These are phyloP conservation scores for Heterohyrax brucei DNA, from an alignment of 2,797 vertebrate species.

Conservation along the genomic window DNA sequence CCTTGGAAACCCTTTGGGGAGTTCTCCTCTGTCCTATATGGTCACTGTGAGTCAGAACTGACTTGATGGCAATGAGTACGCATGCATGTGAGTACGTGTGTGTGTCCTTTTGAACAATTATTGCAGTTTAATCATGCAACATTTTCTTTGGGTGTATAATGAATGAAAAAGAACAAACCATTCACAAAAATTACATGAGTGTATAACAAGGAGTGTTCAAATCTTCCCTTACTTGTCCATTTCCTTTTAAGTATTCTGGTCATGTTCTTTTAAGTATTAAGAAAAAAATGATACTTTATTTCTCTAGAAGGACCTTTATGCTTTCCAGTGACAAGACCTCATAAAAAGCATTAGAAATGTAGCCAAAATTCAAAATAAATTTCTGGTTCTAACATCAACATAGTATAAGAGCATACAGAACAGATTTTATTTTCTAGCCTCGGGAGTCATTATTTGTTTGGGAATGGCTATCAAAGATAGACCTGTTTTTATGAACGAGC, in stretches of 20 bases:
- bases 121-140: neutral
- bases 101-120: neutral
- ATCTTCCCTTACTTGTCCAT: neutral
- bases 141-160: neutral
- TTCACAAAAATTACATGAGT: conserved; percentile 21
- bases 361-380: conserved; percentile 31
- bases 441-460: neutral
- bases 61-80: neutral
- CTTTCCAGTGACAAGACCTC: neutral
- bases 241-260: neutral
- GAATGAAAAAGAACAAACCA: neutral
- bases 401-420: neutral
- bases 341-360: conserved; percentile 20
- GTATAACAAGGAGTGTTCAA: neutral
- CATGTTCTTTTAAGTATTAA: neutral
- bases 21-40: neutral
- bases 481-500: neutral
- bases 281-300: neutral
- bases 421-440: neutral
- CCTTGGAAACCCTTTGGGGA: neutral
- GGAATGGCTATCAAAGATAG: neutral
- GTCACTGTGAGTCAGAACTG: neutral
- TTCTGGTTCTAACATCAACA: neutral
- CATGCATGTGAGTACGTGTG: neutral
- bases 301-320: neutral